Conservation (phyloP, 2,113 vertebrate species). For the Phalacrocorax pelagicus region DNA sequence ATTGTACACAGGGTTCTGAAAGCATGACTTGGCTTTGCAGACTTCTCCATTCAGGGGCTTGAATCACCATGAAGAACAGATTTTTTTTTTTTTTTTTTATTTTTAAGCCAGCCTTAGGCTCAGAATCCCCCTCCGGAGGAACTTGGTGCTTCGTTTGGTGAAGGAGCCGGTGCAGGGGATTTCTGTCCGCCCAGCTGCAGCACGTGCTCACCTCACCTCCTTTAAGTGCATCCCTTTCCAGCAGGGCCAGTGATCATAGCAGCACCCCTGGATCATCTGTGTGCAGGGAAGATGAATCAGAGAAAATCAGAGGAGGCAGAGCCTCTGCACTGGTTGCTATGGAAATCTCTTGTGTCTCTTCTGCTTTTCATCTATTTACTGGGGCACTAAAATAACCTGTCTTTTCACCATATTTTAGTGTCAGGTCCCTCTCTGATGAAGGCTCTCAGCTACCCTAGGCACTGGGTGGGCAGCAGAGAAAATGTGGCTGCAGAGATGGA, state of each 20-base stretch:
- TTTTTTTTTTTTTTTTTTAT: background rate
- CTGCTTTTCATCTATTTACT: background rate
- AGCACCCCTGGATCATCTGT: background rate
- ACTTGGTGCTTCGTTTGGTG: background rate
- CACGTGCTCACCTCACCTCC: rapidly evolving
- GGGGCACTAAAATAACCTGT: background rate
- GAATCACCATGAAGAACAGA: background rate
- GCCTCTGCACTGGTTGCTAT: conserved; percentile 35
- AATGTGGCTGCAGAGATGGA: background rate
- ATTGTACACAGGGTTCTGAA: background rate
- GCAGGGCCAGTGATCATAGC: rapidly evolving
- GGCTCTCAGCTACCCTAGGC: background rate
- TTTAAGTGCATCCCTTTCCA: background rate
- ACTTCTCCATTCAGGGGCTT: background rate
- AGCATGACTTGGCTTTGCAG: background rate
- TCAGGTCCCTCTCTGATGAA: background rate
- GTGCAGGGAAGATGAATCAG: background rate
- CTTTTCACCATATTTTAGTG: background rate
- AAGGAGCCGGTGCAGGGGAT: background rate
- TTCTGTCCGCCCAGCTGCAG: background rate
- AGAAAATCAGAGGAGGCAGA: background rate
- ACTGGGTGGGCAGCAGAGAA: background rate
- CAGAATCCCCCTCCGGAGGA: background rate
- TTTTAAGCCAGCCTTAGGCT: background rate
- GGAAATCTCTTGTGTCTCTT: conserved; percentile 13